Percentiles rank a stretch among this genome's conserved stretches.
These are phyloP conservation scores for Cyphomyrus plagiostoma DNA, from an alignment of 2,113 vertebrate genomes.

Conservation along the genomic window DNA sequence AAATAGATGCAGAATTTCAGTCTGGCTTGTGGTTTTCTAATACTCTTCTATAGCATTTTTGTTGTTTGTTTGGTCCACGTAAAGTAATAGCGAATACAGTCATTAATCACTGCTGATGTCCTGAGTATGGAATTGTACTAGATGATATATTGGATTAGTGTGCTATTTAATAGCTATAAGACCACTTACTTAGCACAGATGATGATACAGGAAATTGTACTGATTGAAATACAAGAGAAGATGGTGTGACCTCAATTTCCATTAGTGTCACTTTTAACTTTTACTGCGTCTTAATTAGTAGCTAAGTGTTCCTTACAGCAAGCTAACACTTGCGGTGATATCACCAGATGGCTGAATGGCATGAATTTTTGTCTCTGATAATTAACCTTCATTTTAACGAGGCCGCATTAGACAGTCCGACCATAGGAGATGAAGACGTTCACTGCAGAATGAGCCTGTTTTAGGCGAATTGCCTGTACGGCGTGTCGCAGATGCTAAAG, in stretches of 20 bases:
- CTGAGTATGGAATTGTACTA: neutral
- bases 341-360: neutral
- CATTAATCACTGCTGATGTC: neutral
- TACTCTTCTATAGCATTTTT: neutral
- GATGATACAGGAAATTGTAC: neutral
- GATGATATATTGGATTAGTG: neutral
- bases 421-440: neutral
- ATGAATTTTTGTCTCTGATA: constrained; percentile 1
- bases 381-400: neutral
- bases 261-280: constrained; percentile 14
- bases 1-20: neutral
- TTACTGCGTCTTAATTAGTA: neutral
- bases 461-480: too few species aligned
- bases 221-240: neutral
- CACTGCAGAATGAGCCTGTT: neutral
- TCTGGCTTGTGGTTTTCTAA: neutral
- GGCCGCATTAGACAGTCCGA: neutral
- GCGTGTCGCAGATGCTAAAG: neutral
- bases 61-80: neutral
- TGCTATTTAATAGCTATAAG: neutral
- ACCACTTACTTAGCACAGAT: neutral
- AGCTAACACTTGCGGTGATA: neutral
- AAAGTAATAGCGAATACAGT: neutral
- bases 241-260: neutral
- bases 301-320: neutral